Conservation (phyloP, 2,888 invertebrate genomes). For the Isotomurus palustris region DNA sequence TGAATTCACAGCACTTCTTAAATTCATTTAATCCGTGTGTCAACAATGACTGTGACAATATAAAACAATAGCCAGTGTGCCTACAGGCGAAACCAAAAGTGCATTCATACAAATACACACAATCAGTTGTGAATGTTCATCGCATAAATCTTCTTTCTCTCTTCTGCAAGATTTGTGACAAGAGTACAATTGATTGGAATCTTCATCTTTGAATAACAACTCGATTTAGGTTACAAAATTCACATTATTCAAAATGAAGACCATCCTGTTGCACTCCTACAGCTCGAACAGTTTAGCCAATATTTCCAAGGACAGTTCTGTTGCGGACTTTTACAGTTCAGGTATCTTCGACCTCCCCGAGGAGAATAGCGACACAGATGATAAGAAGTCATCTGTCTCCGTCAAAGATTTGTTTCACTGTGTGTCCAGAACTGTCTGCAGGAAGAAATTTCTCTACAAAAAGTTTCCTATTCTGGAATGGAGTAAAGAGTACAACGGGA, state of each 20-base stretch:
- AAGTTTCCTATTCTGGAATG: slow-evolving; percentile 47
- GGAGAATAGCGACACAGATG: not conserved
- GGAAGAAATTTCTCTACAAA: slow-evolving; percentile 31
- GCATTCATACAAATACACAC: too few species aligned
- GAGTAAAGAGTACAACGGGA: slow-evolving; percentile 49
- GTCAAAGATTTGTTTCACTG: slow-evolving; percentile 4
- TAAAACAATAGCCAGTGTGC: too few species aligned
- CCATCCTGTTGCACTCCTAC: slow-evolving; percentile 40
- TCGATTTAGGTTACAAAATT: too few species aligned
- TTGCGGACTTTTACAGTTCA: not conserved
- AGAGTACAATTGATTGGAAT: too few species aligned
- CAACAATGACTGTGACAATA: too few species aligned
- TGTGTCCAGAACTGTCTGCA: slow-evolving; percentile 31
- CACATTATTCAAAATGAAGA: slow-evolving; percentile 46
- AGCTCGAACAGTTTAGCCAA: slow-evolving; percentile 38
- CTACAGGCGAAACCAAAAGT: too few species aligned
- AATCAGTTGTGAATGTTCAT: too few species aligned
- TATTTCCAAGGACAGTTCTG: slow-evolving; percentile 12
- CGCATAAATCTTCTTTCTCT: too few species aligned
- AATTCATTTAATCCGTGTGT: too few species aligned
- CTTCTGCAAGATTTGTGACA: too few species aligned
- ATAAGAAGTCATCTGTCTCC: not conserved
- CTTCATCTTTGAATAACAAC: too few species aligned
- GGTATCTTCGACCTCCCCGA: not conserved
- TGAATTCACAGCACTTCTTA: too few species aligned